These are phyloP conservation scores for Intellagama lesueurii DNA, from an alignment of 2,797 vertebrate genomes.

Conservation along the genomic window DNA sequence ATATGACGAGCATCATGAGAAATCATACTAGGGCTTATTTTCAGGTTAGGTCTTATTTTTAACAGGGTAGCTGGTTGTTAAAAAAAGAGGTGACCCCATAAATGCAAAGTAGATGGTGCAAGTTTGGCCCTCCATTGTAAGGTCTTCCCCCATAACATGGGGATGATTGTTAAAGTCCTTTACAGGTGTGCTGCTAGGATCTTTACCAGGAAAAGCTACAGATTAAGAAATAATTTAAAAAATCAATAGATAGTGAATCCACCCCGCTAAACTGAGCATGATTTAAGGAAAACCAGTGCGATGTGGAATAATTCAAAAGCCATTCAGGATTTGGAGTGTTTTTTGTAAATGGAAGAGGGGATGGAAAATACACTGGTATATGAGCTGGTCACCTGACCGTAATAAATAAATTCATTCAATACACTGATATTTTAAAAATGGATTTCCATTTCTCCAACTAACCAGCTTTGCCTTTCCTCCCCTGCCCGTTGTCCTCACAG, in stretches of 20 bases:
- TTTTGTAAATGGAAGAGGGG: too few species aligned
- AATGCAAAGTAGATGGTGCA: too few species aligned
- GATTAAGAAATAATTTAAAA: neutral
- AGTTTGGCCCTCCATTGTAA: too few species aligned
- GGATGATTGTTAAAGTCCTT: neutral
- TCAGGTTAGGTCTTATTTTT: too few species aligned
- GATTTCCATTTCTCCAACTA: neutral
- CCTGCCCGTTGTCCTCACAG: slow-evolving; percentile 71
- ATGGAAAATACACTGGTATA: too few species aligned
- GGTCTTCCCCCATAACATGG: too few species aligned
- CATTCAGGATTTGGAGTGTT: neutral
- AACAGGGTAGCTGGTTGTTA: too few species aligned
- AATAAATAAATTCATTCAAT: too few species aligned
- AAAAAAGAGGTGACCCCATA: too few species aligned
- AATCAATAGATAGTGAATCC: neutral
- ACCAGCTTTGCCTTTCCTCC: slow-evolving; percentile 6
- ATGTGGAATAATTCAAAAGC: neutral
- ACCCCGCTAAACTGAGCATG: neutral
- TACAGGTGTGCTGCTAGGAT: neutral
- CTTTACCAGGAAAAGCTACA: neutral
- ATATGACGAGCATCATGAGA: too few species aligned
- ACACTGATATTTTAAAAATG: neutral
- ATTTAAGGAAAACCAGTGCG: neutral
- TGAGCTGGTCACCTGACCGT: too few species aligned
- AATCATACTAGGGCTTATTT: too few species aligned